Evolutionary conservation across 2,797 vertebrate genomes (phyloP).

Genomic region (Emydoidea blandingii): DNA sequence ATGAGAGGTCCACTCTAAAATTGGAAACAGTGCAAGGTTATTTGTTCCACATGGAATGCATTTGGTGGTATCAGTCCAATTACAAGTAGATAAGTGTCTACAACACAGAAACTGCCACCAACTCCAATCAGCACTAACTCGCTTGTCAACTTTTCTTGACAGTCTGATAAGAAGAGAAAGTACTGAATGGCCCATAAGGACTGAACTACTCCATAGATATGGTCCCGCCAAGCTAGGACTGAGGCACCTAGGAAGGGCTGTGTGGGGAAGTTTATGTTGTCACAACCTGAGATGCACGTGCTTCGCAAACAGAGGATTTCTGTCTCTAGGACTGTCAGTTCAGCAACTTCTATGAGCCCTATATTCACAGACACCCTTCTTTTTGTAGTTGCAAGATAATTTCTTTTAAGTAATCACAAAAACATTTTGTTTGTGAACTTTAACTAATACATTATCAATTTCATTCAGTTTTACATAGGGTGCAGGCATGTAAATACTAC

Average conservation of each 20-base stretch:
- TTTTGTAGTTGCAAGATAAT: not conserved
- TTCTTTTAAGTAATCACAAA: not conserved
- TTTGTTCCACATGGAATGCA: rapidly evolving
- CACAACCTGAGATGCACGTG: not conserved
- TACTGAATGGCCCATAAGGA: not conserved
- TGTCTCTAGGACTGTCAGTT: not conserved
- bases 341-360: not conserved
- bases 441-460: not conserved
- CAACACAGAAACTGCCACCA: not conserved
- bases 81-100: not conserved
- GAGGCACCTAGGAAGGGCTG: not conserved
- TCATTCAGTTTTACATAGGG: not conserved
- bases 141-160: not conserved
- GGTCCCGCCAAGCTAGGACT: not conserved
- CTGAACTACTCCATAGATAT: not conserved
- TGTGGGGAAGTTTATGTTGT: not conserved
- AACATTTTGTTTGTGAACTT: not conserved
- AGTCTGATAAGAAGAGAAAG: not conserved
- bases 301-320: not conserved
- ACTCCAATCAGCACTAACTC: not conserved
- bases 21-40: not conserved
- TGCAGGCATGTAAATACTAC: not conserved
- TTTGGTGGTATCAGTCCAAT: rapidly evolving
- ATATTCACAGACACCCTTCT: not conserved
- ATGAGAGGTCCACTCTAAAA: not conserved